phyloP scores from a whole-genome alignment of 2,888 invertebrate genomes.

The Limenitis camilla region DNA sequence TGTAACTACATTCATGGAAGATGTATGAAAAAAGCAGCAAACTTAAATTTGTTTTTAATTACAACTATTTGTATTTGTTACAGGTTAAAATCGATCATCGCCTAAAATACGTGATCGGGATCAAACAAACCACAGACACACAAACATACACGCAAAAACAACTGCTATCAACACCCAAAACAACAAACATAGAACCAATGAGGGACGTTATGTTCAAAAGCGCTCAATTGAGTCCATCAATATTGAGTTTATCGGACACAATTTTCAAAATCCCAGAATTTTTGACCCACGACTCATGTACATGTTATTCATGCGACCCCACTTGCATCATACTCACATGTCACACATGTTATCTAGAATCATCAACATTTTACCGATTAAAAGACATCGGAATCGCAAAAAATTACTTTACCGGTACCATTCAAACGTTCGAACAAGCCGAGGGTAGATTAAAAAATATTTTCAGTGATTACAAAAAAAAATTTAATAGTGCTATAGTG shows the following conservation, averaged over 20 bases:
- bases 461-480: slow-evolving; percentile 17
- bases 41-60: too few relatives aligned
- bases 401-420: slow-evolving; percentile 49
- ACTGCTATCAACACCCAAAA: slow-evolving; percentile 34
- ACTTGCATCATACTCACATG: slow-evolving; percentile 34
- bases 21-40: too few relatives aligned
- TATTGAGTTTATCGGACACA: slow-evolving; percentile 32
- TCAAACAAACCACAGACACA: slow-evolving; percentile 33
- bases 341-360: slow-evolving; percentile 39
- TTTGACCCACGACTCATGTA: slow-evolving; percentile 39
- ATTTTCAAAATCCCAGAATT: slow-evolving; percentile 42
- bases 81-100: slow-evolving; percentile 54
- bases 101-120: slow-evolving; percentile 47
- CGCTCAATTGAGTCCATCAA: slow-evolving; percentile 37
- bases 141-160: slow-evolving; percentile 4
- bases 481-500: slow-evolving; percentile 35
- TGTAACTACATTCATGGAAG: too few relatives aligned
- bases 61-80: slow-evolving; percentile 4
- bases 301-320: slow-evolving; percentile 45
- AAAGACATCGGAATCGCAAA: slow-evolving; percentile 46
- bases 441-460: slow-evolving; percentile 33
- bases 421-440: slow-evolving; percentile 31
- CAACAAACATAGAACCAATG: slow-evolving; percentile 46
- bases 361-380: slow-evolving; percentile 43
- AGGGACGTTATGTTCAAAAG: slow-evolving; percentile 40